Evolutionary conservation across 2,113 vertebrate species (phyloP).

Genomic region (Actenoides lindsayi): DNA sequence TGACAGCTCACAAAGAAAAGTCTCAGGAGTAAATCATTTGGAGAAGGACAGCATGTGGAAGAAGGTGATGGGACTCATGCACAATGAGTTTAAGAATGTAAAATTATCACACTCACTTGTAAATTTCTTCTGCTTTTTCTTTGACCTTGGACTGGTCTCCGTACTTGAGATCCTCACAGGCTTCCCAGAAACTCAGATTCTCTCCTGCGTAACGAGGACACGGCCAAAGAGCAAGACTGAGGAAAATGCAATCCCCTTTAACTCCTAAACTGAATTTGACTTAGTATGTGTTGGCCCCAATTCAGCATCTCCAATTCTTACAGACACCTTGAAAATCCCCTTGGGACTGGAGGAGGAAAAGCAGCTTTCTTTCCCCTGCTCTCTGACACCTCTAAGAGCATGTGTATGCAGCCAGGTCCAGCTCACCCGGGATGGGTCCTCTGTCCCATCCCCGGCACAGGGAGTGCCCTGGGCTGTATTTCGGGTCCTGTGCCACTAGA

Average conservation of each 20-base stretch:
- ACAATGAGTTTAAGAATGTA: not conserved
- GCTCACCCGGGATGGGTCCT: not conserved
- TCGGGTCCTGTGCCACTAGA: slow-evolving; percentile 51
- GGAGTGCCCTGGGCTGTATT: not conserved
- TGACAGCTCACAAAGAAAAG: not conserved
- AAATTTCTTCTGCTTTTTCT: slow-evolving; percentile 97
- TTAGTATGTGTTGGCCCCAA: rapidly evolving
- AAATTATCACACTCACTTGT: slow-evolving; percentile 82
- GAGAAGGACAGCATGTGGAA: not conserved
- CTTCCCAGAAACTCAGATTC: slow-evolving; percentile 98
- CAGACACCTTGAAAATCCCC: not conserved
- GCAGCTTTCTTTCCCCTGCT: not conserved
- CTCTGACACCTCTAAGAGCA: not conserved
- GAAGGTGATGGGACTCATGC: not conserved
- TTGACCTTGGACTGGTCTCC: slow-evolving; percentile 92
- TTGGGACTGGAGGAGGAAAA: not conserved
- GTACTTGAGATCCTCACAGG: slow-evolving; percentile 96
- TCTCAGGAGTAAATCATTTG: not conserved
- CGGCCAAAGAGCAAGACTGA: not conserved
- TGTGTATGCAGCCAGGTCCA: not conserved
- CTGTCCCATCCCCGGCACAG: not conserved
- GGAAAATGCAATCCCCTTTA: not conserved
- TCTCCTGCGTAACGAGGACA: slow-evolving; percentile 78
- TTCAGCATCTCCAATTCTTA: not conserved
- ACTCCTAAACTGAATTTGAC: not conserved